phyloP scores from a whole-genome alignment of 2,113 vertebrate genomes.

The Mystacornis crossleyi region DNA sequence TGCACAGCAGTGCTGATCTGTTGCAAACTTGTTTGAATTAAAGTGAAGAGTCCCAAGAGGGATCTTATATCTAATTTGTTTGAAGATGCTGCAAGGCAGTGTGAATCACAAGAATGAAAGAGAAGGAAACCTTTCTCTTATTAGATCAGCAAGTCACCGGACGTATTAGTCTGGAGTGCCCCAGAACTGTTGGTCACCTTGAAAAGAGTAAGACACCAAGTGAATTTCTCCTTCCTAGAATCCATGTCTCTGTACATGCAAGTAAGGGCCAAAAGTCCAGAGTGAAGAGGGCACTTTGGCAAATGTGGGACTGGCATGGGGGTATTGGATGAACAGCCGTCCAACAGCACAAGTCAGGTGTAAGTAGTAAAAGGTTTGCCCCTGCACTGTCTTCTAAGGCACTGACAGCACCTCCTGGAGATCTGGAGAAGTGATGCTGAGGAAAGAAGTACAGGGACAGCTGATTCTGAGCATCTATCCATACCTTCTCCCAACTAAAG shows the following conservation, averaged over 20 bases:
- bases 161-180: neutral
- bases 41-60: neutral
- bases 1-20: neutral
- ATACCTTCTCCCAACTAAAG: neutral
- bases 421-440: neutral
- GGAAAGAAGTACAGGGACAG: neutral
- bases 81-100: neutral
- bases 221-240: neutral
- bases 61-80: neutral
- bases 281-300: neutral
- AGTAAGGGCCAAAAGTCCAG: neutral
- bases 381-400: neutral
- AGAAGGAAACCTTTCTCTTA: neutral
- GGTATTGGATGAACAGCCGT: neutral
- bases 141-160: neutral
- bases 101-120: neutral
- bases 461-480: neutral
- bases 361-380: neutral
- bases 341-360: neutral
- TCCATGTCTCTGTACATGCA: neutral
- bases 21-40: neutral
- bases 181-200: neutral
- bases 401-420: neutral
- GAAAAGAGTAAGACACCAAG: neutral
- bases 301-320: neutral